These are phyloP conservation scores for Drosophila rufa DNA, from an alignment of 1,140 invertebrate species.

Conservation along the genomic window DNA sequence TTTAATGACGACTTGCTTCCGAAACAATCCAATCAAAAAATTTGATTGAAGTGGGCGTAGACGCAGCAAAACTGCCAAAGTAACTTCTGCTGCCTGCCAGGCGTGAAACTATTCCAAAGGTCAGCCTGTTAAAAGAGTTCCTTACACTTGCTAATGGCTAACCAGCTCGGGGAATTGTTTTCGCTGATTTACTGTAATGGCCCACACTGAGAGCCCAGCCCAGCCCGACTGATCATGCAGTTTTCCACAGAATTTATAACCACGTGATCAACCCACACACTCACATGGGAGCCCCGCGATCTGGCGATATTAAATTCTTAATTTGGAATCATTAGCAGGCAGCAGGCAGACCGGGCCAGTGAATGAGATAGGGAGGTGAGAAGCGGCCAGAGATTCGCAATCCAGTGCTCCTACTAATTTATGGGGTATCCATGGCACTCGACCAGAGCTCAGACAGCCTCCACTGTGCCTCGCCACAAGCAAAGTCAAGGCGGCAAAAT, in stretches of 20 bases:
- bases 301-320: conserved; percentile 81
- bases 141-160: conserved; percentile 63
- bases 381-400: not conserved
- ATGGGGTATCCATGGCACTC: conserved; percentile 11
- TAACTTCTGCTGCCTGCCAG: conserved; percentile 37
- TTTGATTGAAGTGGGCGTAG: conserved; percentile 80
- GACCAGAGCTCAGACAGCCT: not conserved
- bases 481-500: conserved; percentile 67
- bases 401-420: conserved; percentile 8
- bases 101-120: conserved; percentile 77
- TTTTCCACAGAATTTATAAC: conserved; percentile 67
- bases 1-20: conserved; percentile 84
- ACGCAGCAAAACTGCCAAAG: conserved; percentile 27
- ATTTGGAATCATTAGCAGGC: conserved; percentile 84
- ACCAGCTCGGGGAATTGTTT: conserved; percentile 30
- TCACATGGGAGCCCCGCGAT: conserved; percentile 39
- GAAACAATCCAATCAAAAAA: conserved; percentile 84
- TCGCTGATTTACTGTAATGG: conserved; percentile 69
- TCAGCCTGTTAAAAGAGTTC: conserved; percentile 48
- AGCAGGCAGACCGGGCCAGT: conserved; percentile 22
- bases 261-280: conserved; percentile 36
- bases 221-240: conserved; percentile 25
- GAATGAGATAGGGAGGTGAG: not conserved
- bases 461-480: conserved; percentile 27
- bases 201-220: conserved; percentile 22